These are phyloP conservation scores for Yoshiicerus persimilis DNA, from an alignment of 1,140 invertebrate genomes.

Conservation along the genomic window DNA sequence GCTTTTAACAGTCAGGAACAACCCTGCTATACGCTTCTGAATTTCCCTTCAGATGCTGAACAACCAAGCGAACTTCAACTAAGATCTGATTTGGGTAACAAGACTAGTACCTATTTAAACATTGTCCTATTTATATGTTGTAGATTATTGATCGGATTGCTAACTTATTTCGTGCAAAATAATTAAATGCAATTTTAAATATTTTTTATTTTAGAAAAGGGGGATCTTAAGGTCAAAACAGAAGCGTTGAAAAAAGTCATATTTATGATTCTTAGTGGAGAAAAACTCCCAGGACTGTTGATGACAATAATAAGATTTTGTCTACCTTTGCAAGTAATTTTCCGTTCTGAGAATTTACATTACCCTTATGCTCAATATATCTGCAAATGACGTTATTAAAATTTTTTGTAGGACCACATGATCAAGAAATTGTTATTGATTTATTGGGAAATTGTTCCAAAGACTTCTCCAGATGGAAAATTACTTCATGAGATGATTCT, in stretches of 20 bases:
- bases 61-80: constrained; percentile 92
- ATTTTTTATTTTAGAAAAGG: too few relatives aligned
- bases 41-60: constrained; percentile 83
- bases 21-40: constrained; percentile 96
- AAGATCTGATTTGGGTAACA: constrained; percentile 79
- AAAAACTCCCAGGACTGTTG: constrained; percentile 86
- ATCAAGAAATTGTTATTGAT: constrained; percentile 96
- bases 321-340: constrained; percentile 78
- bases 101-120: background rate
- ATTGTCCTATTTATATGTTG: too few relatives aligned
- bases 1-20: constrained; percentile 65
- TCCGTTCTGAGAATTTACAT: too few relatives aligned
- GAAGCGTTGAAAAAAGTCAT: constrained; percentile 97
- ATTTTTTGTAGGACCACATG: constrained; percentile 95
- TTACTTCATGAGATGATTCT: constrained; percentile 99
- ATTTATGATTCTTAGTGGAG: constrained; percentile 91
- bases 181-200: too few relatives aligned
- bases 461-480: constrained; percentile 94
- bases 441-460: constrained; percentile 99
- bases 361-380: too few relatives aligned
- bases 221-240: constrained; percentile 84
- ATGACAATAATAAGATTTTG: constrained; percentile 99
- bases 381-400: too few relatives aligned
- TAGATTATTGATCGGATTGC: too few relatives aligned
- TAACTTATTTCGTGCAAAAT: too few relatives aligned